Evolutionary conservation across 2,113 vertebrate genomes (phyloP).

Genomic region (Microtus ochrogaster): DNA sequence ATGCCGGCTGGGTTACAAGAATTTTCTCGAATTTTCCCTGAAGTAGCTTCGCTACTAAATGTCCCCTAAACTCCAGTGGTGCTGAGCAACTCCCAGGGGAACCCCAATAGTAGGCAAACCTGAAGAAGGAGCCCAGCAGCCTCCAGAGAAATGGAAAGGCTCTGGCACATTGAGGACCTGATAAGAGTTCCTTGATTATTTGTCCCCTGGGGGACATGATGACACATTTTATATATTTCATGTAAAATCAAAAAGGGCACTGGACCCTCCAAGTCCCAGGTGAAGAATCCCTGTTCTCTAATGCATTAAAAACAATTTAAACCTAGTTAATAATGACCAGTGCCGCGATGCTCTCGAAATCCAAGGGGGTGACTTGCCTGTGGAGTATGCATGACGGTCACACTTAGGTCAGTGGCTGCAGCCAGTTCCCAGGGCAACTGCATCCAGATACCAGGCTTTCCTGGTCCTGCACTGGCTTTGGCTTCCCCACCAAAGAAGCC

Average conservation of each 20-base stretch:
- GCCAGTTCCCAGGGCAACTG: background rate
- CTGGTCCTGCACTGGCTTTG: background rate
- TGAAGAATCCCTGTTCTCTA: background rate
- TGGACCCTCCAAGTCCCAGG: background rate
- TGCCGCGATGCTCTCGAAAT: background rate
- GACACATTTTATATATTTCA: background rate
- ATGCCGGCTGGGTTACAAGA: background rate
- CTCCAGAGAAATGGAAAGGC: background rate
- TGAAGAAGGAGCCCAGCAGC: background rate
- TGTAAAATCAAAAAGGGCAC: background rate
- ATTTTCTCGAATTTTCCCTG: background rate
- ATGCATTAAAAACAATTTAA: background rate
- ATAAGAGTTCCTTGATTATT: background rate
- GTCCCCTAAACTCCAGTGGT: background rate
- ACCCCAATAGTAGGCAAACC: background rate
- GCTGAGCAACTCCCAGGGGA: background rate
- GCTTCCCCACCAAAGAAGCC: background rate
- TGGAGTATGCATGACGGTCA: background rate
- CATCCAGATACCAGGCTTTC: background rate
- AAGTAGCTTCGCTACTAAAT: background rate
- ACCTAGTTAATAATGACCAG: background rate
- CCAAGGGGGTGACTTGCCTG: background rate
- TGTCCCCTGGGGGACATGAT: too few relatives aligned
- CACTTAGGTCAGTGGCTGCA: background rate
- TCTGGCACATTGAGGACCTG: background rate